Percentiles rank a stretch among this genome's conserved stretches.
Conservation (phyloP, 1,140 invertebrate genomes). For the Onthophagus taurus region DNA sequence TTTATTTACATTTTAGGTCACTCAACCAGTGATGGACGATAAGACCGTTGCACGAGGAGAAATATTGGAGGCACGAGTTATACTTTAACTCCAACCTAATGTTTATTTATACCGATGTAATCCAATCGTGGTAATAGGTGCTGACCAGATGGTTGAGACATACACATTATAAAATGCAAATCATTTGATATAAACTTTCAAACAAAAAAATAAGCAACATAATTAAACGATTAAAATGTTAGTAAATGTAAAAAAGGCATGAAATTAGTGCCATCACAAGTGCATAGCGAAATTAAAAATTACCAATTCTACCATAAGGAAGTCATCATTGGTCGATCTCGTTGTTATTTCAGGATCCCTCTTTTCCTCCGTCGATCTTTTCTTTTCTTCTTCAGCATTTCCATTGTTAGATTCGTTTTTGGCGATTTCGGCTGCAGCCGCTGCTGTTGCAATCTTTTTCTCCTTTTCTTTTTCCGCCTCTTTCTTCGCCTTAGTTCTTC, state of each 20-base stretch:
- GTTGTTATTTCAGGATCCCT: slow-evolving; percentile 43
- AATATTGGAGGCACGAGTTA: too few species aligned
- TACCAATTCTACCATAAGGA: slow-evolving; percentile 69
- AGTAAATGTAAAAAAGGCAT: slow-evolving; percentile 9
- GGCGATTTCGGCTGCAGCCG: slow-evolving; percentile 15
- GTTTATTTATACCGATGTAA: too few species aligned
- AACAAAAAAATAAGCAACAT: too few species aligned
- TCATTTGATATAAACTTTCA: neutral
- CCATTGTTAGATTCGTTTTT: slow-evolving; percentile 39
- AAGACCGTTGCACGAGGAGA: too few species aligned
- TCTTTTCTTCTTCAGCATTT: slow-evolving; percentile 38
- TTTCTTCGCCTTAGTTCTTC: slow-evolving; percentile 19
- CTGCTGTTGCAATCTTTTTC: slow-evolving; percentile 24
- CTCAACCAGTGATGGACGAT: too few species aligned
- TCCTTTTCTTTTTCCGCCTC: too few species aligned
- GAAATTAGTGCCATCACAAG: slow-evolving; percentile 17
- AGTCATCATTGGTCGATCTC: slow-evolving; percentile 54
- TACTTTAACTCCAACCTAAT: too few species aligned
- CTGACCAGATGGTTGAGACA: too few species aligned
- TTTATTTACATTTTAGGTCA: too few species aligned
- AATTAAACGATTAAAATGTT: too few species aligned
- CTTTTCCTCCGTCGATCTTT: slow-evolving; percentile 37
- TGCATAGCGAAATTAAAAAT: slow-evolving; percentile 34
- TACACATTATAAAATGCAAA: too few species aligned
- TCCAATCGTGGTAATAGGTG: too few species aligned